A percentile compares a stretch with the other conserved stretches of the same genome.
phyloP scores from a whole-genome alignment of 2,888 invertebrate genomes.

The Eucriotettix oculatus region DNA sequence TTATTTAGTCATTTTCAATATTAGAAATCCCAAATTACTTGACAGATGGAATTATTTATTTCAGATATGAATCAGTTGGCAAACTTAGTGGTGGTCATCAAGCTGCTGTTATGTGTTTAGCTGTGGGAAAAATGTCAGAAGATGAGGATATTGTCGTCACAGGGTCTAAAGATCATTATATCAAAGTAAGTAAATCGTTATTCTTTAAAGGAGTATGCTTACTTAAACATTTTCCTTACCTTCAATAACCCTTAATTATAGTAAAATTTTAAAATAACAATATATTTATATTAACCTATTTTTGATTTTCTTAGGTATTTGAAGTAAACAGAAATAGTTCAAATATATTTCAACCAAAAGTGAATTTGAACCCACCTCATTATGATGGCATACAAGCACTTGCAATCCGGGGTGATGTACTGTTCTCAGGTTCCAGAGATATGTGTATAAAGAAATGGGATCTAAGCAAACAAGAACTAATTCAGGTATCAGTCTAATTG shows the following conservation, averaged over 20 bases:
- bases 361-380: constrained; percentile 66
- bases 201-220: no score
- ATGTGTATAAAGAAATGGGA: constrained; percentile 77
- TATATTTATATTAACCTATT: not conserved
- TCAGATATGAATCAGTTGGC: constrained; percentile 47
- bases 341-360: constrained; percentile 37
- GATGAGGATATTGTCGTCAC: constrained; percentile 52
- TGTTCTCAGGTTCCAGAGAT: constrained; percentile 75
- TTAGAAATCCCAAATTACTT: no score
- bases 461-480: constrained; percentile 37
- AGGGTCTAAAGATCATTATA: constrained; percentile 75
- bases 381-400: constrained; percentile 80
- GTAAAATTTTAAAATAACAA: no score
- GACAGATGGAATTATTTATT: not conserved
- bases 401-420: constrained; percentile 41
- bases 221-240: no score
- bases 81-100: constrained; percentile 65
- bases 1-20: no score
- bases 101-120: constrained; percentile 70
- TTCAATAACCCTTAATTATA: no score
- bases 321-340: constrained; percentile 27
- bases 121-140: constrained; percentile 35
- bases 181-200: constrained; percentile 31
- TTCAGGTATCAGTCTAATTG: constrained; percentile 26
- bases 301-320: constrained; percentile 25